These are phyloP conservation scores for Chrysogorgia sp. DNA, from an alignment of 92 coral and sea anemone genomes.

Conservation along the genomic window DNA sequence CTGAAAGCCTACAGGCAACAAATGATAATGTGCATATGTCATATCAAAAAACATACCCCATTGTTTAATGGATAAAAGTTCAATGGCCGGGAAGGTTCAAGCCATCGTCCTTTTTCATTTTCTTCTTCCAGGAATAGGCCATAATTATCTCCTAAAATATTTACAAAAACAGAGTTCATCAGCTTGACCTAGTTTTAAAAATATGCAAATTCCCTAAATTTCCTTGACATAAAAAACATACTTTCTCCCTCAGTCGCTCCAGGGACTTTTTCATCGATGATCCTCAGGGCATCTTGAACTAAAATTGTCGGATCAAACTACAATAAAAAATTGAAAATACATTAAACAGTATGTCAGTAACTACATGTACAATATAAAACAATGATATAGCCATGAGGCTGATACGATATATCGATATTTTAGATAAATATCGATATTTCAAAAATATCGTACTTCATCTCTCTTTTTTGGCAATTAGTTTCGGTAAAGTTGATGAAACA, in stretches of 20 bases:
- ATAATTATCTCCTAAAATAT: slow-evolving; percentile 77
- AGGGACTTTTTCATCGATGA: slow-evolving; percentile 81
- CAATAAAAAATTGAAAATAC: neutral
- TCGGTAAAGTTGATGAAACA: too few relatives aligned
- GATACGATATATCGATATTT: too few relatives aligned
- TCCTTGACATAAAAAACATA: slow-evolving; percentile 3
- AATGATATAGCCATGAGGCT: too few relatives aligned
- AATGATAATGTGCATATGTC: too few relatives aligned
- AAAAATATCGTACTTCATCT: too few relatives aligned
- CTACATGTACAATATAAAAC: neutral
- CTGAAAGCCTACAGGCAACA: too few relatives aligned
- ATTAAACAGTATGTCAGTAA: neutral
- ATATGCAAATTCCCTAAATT: neutral
- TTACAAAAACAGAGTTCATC: neutral
- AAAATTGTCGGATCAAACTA: slow-evolving; percentile 86
- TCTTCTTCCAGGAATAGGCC: slow-evolving; percentile 90
- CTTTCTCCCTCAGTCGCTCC: slow-evolving; percentile 86
- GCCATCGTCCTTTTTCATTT: slow-evolving; percentile 94
- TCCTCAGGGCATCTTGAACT: slow-evolving; percentile 83
- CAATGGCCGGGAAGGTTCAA: slow-evolving; percentile 89
- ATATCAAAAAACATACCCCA: slow-evolving; percentile 80
- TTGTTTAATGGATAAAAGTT: slow-evolving; percentile 86
- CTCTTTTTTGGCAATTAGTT: too few relatives aligned
- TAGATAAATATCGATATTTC: too few relatives aligned
- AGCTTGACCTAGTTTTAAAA: too few relatives aligned